Percentiles rank a stretch among this genome's conserved stretches.
Evolutionary conservation across 2,113 vertebrate species (phyloP).

Genomic region (Proterorhinus semilunaris): DNA sequence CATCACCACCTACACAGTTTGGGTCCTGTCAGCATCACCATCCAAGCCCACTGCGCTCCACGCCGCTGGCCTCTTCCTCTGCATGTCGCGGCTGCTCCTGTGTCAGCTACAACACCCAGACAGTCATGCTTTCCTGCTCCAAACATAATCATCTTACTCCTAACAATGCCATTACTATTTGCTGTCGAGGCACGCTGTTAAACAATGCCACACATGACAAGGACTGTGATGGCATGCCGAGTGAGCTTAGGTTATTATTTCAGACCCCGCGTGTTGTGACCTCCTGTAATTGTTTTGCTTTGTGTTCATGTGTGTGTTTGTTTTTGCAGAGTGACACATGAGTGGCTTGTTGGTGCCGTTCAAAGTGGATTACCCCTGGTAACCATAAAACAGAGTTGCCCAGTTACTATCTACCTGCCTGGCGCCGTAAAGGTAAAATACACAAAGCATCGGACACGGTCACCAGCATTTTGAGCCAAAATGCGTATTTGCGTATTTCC

Average conservation of each 20-base stretch:
- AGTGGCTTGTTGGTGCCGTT: slow-evolving; percentile 3
- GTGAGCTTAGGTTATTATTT: slow-evolving; percentile 11
- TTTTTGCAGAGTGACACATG: not conserved
- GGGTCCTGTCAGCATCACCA: slow-evolving; percentile 20
- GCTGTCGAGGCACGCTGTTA: slow-evolving; percentile 33
- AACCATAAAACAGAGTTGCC: slow-evolving; percentile 49
- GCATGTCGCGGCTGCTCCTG: slow-evolving; percentile 17
- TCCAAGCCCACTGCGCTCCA: not conserved
- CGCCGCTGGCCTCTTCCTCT: slow-evolving; percentile 11
- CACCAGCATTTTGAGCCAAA: slow-evolving; percentile 13
- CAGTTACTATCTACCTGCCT: slow-evolving; percentile 44
- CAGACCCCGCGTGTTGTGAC: not conserved
- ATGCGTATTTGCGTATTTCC: not conserved
- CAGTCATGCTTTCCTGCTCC: slow-evolving; percentile 38
- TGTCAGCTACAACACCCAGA: slow-evolving; percentile 30
- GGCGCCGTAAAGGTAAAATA: slow-evolving; percentile 32
- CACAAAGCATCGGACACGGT: slow-evolving; percentile 20
- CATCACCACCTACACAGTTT: slow-evolving; percentile 16
- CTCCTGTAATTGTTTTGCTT: not conserved
- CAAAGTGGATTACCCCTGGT: slow-evolving; percentile 22
- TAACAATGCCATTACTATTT: slow-evolving; percentile 55
- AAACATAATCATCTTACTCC: slow-evolving; percentile 55
- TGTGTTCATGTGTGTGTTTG: not conserved
- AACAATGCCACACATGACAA: slow-evolving; percentile 26
- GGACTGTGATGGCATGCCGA: slow-evolving; percentile 2